phyloP scores from a whole-genome alignment of 2,888 invertebrate genomes.

The Bruchidius siliquastri region DNA sequence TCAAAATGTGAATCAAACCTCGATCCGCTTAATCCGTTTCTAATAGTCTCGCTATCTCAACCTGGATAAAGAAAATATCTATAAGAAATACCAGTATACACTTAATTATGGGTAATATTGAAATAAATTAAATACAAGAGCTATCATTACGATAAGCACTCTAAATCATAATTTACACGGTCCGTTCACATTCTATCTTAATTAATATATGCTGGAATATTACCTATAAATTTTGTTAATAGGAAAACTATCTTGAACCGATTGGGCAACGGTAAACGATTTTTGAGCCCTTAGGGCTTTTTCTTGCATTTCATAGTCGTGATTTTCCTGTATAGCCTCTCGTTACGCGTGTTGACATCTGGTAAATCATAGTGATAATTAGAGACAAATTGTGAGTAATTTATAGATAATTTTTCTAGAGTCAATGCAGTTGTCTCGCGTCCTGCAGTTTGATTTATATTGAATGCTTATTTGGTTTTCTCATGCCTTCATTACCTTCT shows the following conservation, averaged over 20 bases:
- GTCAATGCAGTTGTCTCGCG: too few species aligned
- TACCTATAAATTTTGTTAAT: neutral
- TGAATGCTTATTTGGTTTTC: too few species aligned
- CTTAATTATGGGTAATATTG: neutral
- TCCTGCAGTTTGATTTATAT: too few species aligned
- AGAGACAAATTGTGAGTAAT: neutral
- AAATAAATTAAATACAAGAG: neutral
- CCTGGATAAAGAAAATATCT: neutral
- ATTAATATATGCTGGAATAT: neutral
- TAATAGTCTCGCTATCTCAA: neutral
- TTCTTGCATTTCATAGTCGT: neutral
- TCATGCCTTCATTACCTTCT: too few species aligned
- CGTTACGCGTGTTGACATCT: neutral
- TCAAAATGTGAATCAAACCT: neutral
- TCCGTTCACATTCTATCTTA: neutral
- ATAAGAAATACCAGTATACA: neutral
- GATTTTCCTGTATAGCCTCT: neutral
- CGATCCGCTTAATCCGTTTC: neutral
- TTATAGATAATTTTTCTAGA: neutral
- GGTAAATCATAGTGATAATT: neutral
- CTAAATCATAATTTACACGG: neutral
- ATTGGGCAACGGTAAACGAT: neutral
- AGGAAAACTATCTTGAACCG: neutral
- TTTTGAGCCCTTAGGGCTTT: neutral
- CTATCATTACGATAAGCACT: neutral